These are phyloP conservation scores for Accipiter virgatus DNA, from an alignment of 2,113 vertebrate species.

Conservation along the genomic window DNA sequence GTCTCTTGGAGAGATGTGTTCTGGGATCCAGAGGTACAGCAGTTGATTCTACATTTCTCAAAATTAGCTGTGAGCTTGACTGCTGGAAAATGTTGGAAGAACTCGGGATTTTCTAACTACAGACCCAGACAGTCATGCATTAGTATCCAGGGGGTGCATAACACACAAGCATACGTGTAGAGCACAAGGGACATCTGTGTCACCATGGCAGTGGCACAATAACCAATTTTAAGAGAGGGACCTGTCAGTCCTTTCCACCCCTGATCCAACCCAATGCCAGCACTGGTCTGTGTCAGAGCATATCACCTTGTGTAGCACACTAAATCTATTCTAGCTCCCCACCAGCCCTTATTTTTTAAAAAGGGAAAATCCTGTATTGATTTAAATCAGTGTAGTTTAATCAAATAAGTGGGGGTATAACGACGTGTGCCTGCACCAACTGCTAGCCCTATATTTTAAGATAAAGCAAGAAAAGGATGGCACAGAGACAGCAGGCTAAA, in stretches of 20 bases:
- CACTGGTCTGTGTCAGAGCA: not conserved
- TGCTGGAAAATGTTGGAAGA: not conserved
- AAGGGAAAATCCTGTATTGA: not conserved
- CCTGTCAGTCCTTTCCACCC: not conserved
- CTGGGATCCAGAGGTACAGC: not conserved
- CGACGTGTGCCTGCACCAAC: not conserved
- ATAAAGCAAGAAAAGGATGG: not conserved
- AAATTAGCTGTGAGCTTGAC: not conserved
- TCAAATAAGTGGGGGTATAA: not conserved
- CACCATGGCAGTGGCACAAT: not conserved
- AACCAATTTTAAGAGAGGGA: not conserved
- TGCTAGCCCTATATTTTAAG: not conserved
- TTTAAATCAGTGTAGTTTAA: not conserved
- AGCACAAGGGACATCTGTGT: not conserved
- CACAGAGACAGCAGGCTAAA: not conserved
- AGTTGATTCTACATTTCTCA: not conserved
- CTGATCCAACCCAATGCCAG: not conserved
- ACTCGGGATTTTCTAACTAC: not conserved
- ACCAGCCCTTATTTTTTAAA: not conserved
- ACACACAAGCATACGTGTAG: no score
- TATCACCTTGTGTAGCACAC: not conserved
- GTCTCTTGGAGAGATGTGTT: not conserved
- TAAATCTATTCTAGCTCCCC: not conserved
- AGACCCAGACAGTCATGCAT: not conserved
- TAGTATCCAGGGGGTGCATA: not conserved